A percentile compares a stretch with the other conserved stretches of the same genome.
Conservation (phyloP, 1,140 invertebrate genomes). For the Saccostrea glomerata region DNA sequence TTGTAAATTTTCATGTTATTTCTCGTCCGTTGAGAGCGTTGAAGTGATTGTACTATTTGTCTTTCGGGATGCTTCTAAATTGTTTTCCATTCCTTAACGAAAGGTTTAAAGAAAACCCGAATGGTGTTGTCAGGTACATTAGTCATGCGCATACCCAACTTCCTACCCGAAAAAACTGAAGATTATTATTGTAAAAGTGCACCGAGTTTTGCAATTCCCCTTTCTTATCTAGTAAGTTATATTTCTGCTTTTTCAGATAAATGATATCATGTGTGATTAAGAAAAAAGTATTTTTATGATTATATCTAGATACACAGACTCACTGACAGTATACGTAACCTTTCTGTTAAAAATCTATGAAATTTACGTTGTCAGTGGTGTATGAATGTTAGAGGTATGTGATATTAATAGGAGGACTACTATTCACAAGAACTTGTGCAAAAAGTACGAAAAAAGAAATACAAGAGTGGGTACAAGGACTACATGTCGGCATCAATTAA, state of each 20-base stretch:
- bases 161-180: slow-evolving; percentile 27
- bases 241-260: background rate
- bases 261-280: background rate
- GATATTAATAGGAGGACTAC: no score
- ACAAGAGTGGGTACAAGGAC: no score
- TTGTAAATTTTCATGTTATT: background rate
- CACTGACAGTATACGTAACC: no score
- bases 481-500: no score
- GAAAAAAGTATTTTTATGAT: background rate
- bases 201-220: background rate
- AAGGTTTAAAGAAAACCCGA: background rate
- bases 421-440: no score
- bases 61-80: background rate
- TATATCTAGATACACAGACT: no score
- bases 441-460: no score
- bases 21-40: background rate
- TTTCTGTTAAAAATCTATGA: no score
- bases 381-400: no score
- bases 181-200: slow-evolving; percentile 18
- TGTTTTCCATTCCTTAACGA: background rate
- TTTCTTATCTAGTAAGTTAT: slow-evolving; percentile 12
- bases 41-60: background rate
- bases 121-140: slow-evolving; percentile 50
- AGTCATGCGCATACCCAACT: slow-evolving; percentile 49
- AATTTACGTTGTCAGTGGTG: no score